phyloP scores from a whole-genome alignment of 2,113 vertebrate species.

The Pedetes capensis region DNA sequence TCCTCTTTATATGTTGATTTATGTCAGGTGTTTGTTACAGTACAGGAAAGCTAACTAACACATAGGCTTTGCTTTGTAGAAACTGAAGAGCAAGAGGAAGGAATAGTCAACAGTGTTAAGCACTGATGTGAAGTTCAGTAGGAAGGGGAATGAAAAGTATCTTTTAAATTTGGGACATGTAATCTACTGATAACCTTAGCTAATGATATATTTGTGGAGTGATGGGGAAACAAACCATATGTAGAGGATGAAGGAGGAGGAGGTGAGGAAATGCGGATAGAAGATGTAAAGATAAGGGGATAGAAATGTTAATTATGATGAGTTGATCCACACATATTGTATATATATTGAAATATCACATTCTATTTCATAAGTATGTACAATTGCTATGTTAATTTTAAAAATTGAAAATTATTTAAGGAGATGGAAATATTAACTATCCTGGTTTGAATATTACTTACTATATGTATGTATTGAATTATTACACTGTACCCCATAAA shows the following conservation, averaged over 20 bases:
- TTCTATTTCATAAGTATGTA: background rate
- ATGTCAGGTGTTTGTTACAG: background rate
- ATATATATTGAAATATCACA: background rate
- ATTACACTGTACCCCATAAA: background rate
- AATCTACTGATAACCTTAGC: background rate
- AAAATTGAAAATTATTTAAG: background rate
- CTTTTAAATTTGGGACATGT: background rate
- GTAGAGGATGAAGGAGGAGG: background rate
- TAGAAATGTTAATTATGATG: background rate
- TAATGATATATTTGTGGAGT: background rate
- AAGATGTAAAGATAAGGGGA: background rate
- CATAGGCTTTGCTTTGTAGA: background rate
- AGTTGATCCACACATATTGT: background rate
- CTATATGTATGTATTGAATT: background rate
- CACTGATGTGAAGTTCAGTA: background rate
- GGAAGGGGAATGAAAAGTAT: background rate
- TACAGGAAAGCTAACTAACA: background rate
- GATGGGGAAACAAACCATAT: background rate
- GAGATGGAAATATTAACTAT: background rate
- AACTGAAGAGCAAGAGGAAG: background rate
- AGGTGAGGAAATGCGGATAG: background rate
- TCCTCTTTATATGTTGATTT: background rate
- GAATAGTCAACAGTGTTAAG: background rate
- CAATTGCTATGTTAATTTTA: background rate
- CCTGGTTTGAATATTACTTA: background rate